Evolutionary conservation across 2,888 invertebrate genomes (phyloP).

Genomic region (Drosophila paramelanica): DNA sequence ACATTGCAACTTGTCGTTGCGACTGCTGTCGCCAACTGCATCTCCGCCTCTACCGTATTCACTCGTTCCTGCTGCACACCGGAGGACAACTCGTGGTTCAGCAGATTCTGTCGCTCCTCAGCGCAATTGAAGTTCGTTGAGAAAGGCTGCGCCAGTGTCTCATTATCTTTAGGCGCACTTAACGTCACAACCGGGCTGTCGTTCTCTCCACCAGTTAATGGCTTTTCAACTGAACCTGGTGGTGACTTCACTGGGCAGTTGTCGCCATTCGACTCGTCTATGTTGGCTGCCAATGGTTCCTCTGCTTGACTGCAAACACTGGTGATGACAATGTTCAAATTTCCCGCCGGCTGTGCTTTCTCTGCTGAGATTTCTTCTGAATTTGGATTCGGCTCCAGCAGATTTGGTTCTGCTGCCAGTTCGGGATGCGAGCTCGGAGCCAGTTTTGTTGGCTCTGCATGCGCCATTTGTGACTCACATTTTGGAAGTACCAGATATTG

Average conservation of each 20-base stretch:
- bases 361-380: not conserved
- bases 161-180: constrained; percentile 52
- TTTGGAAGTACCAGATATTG: not conserved
- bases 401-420: not conserved
- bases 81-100: constrained; percentile 66
- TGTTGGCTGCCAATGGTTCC: not conserved
- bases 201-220: not conserved
- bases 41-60: not conserved
- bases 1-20: constrained; percentile 10
- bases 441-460: not conserved
- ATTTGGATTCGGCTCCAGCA: not conserved
- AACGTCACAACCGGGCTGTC: constrained; percentile 27
- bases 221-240: constrained; percentile 6
- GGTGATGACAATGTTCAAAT: constrained; percentile 70
- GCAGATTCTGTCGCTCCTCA: constrained; percentile 77
- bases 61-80: constrained; percentile 10
- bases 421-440: not conserved
- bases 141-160: constrained; percentile 56
- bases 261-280: not conserved
- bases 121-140: constrained; percentile 38
- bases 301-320: constrained; percentile 70
- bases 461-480: not conserved
- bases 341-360: not conserved
- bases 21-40: constrained; percentile 22
- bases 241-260: not conserved